Evolutionary conservation across 1,140 invertebrate species (phyloP).

Genomic region (Conopomorpha cramerella): DNA sequence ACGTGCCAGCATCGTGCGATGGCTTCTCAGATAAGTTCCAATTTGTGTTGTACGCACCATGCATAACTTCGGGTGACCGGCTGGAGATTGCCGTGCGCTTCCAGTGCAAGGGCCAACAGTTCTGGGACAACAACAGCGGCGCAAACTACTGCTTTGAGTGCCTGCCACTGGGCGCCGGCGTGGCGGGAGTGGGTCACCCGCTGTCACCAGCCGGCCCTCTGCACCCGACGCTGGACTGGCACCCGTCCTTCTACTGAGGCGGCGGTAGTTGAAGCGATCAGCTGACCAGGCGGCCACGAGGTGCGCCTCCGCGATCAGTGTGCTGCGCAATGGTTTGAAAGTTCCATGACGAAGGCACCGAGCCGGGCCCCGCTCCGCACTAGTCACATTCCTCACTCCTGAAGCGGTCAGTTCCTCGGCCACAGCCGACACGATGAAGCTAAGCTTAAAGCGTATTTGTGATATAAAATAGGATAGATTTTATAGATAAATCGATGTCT

Average conservation of each 20-base stretch:
- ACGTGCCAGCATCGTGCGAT: slow-evolving; percentile 88
- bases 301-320: slow-evolving; percentile 2
- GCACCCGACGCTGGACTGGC: slow-evolving; percentile 46
- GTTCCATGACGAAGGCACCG: slow-evolving; percentile 11
- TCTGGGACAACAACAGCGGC: slow-evolving; percentile 90
- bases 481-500: slow-evolving; percentile 33
- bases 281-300: not conserved
- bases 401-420: slow-evolving; percentile 18
- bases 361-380: slow-evolving; percentile 14
- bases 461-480: slow-evolving; percentile 51
- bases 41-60: slow-evolving; percentile 75
- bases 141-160: slow-evolving; percentile 86
- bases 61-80: slow-evolving; percentile 71
- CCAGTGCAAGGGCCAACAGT: slow-evolving; percentile 79
- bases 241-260: slow-evolving; percentile 53
- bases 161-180: slow-evolving; percentile 57
- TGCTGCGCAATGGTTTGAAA: slow-evolving; percentile 9
- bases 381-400: slow-evolving; percentile 31
- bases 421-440: no score
- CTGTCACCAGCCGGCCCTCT: slow-evolving; percentile 17
- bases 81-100: slow-evolving; percentile 85
- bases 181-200: slow-evolving; percentile 5
- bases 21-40: slow-evolving; percentile 91
- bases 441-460: slow-evolving; percentile 47
- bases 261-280: slow-evolving; percentile 3